A percentile compares a stretch with the other conserved stretches of the same genome.
Conservation (phyloP, 2,797 vertebrate genomes). For the Paedocypris micromegethes region DNA sequence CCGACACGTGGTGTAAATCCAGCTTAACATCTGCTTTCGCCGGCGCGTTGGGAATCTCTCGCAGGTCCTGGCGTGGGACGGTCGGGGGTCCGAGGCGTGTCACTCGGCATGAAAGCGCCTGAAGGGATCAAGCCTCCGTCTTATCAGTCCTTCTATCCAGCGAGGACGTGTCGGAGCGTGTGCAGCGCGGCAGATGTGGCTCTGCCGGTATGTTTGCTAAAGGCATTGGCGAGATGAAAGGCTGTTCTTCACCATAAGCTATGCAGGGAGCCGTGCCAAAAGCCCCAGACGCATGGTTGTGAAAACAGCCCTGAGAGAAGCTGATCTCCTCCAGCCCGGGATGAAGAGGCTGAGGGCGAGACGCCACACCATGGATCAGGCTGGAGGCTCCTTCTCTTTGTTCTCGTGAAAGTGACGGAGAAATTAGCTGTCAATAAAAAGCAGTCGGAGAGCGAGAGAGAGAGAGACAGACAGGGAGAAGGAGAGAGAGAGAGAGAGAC, state of each 20-base stretch:
- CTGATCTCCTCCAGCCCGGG: slow-evolving; percentile 41
- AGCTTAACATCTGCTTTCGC: too few species aligned
- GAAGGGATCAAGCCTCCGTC: slow-evolving; percentile 70
- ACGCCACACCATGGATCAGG: slow-evolving; percentile 37
- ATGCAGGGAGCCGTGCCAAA: slow-evolving; percentile 71
- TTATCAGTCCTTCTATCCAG: slow-evolving; percentile 70
- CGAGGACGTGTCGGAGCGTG: slow-evolving; percentile 68
- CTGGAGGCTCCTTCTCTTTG: slow-evolving; percentile 22
- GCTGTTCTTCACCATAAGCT: slow-evolving; percentile 73
- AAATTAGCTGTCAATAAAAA: neutral
- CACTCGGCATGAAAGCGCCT: slow-evolving; percentile 26
- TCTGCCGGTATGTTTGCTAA: slow-evolving; percentile 62
- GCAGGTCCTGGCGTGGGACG: too few species aligned
- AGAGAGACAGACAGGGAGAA: too few species aligned
- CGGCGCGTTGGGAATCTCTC: too few species aligned
- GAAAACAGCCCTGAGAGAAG: slow-evolving; percentile 60
- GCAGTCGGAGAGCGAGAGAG: too few species aligned
- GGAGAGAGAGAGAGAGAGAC: too few species aligned
- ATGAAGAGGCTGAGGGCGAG: slow-evolving; percentile 36
- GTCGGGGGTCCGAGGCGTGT: too few species aligned
- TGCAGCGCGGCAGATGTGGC: slow-evolving; percentile 65
- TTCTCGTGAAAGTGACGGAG: slow-evolving; percentile 26
- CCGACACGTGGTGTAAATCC: too few species aligned
- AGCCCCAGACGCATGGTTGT: slow-evolving; percentile 71
- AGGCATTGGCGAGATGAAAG: slow-evolving; percentile 74